These are phyloP conservation scores for Drosophila subpulchrella DNA, from an alignment of 1,140 invertebrate genomes.

Conservation along the genomic window DNA sequence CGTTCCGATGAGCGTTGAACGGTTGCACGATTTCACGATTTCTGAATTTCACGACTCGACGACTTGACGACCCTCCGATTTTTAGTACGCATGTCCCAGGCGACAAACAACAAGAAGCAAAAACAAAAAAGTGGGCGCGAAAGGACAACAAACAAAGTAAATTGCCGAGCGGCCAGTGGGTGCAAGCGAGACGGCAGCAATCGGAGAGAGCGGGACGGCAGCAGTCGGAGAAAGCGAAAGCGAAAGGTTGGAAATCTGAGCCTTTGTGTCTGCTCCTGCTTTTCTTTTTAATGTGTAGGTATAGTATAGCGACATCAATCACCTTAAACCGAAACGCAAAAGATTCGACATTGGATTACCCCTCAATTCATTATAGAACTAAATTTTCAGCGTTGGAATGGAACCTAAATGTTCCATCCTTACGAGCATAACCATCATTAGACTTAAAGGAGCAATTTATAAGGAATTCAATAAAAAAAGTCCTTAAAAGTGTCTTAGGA, in stretches of 20 bases:
- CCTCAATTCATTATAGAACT: background rate
- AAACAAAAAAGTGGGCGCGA: constrained; percentile 5
- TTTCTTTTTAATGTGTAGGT: constrained; percentile 24
- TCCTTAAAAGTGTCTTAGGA: no score
- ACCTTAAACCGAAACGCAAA: background rate
- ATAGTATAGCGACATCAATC: constrained; percentile 23
- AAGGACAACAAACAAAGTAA: constrained; percentile 30
- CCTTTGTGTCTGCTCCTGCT: constrained; percentile 41
- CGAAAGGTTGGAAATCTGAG: constrained; percentile 44
- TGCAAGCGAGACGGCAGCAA: background rate
- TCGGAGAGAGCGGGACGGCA: background rate
- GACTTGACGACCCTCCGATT: constrained; percentile 15
- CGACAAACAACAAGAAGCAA: constrained; percentile 13
- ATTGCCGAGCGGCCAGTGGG: background rate
- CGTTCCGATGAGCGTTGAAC: constrained; percentile 10
- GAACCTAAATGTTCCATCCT: no score
- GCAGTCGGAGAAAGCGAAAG: constrained; percentile 8
- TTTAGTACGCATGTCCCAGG: constrained; percentile 49
- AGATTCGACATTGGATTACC: background rate
- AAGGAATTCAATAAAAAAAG: no score
- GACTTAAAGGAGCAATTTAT: no score
- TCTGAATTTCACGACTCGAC: constrained; percentile 38
- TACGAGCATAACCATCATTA: no score
- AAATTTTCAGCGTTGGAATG: no score
- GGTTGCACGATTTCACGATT: constrained; percentile 25